A percentile compares a stretch with the other conserved stretches of the same genome.
Evolutionary conservation across 2,888 invertebrate species (phyloP).

Genomic region (Nowickia ferox): DNA sequence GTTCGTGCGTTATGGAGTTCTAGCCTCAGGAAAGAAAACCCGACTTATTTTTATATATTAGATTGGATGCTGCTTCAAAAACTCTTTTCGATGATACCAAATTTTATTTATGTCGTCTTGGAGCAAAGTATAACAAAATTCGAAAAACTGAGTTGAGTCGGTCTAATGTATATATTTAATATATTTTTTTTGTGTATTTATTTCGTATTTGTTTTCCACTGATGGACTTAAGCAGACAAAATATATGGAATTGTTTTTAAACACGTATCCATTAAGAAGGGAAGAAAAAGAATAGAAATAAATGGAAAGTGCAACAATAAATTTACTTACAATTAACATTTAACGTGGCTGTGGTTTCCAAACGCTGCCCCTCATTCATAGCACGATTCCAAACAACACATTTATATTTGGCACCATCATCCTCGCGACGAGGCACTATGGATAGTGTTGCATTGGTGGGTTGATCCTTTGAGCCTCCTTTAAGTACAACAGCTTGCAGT

Average conservation of each 20-base stretch:
- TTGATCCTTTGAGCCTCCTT: conserved; percentile 89
- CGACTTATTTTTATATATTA: no score
- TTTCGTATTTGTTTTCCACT: conserved; percentile 33
- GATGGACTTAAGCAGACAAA: conserved; percentile 50
- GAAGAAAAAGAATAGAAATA: conserved; percentile 8
- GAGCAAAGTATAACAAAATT: no score
- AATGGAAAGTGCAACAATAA: conserved; percentile 39
- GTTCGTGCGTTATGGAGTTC: no score
- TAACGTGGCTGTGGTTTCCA: conserved; percentile 91
- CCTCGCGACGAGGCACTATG: conserved; percentile 91
- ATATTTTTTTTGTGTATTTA: conserved; percentile 19
- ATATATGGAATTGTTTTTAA: conserved; percentile 20
- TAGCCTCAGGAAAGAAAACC: no score
- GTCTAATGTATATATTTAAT: conserved; percentile 61
- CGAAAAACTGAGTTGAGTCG: no score
- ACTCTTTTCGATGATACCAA: no score
- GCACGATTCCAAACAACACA: conserved; percentile 96
- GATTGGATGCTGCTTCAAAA: no score
- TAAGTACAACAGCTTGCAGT: conserved; percentile 87
- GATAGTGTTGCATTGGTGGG: conserved; percentile 90
- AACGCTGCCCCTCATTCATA: conserved; percentile 90
- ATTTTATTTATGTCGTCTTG: no score
- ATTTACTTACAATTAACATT: conserved; percentile 94
- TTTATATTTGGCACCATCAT: conserved; percentile 92
- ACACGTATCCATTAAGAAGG: conserved; percentile 16